Conservation (phyloP, 2,888 invertebrate species). For the Ligdia adustata region DNA sequence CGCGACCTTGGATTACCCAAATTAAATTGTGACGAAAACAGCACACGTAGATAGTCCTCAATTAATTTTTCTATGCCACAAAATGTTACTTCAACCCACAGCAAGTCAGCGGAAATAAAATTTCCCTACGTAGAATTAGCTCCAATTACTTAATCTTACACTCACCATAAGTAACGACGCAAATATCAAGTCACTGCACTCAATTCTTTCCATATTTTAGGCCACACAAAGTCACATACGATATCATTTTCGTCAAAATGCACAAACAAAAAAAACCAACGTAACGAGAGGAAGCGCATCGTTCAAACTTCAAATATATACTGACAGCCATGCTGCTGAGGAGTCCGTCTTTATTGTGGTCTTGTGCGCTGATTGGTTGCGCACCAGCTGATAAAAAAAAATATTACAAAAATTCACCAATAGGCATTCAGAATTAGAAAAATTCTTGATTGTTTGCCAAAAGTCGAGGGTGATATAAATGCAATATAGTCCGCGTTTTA, state of each 20-base stretch:
- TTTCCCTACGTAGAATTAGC: constrained; percentile 16
- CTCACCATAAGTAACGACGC: constrained; percentile 66
- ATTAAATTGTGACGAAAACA: constrained; percentile 63
- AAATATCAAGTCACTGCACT: constrained; percentile 79
- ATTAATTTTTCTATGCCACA: constrained; percentile 62
- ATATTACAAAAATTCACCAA: constrained; percentile 59
- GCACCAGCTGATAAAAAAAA: constrained; percentile 56
- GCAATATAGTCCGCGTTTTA: constrained; percentile 39
- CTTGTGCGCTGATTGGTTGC: constrained; percentile 87
- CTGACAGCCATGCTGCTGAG: constrained; percentile 97
- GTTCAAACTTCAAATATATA: constrained; percentile 97
- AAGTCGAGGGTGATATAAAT: constrained; percentile 45
- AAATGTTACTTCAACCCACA: constrained; percentile 41
- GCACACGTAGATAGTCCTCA: constrained; percentile 57
- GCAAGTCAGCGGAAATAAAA: constrained; percentile 30
- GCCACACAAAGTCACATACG: constrained; percentile 80
- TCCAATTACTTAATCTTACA: constrained; percentile 32
- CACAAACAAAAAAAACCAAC: constrained; percentile 84
- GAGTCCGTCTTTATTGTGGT: constrained; percentile 92
- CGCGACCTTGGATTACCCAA: constrained; percentile 63
- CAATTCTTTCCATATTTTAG: constrained; percentile 81
- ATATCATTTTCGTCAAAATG: constrained; percentile 80
- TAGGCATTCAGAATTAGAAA: constrained; percentile 55
- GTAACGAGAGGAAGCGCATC: constrained; percentile 93
- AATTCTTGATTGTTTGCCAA: constrained; percentile 66